Evolutionary conservation across 2,113 vertebrate species (phyloP), one percentile per base, ranked within the genome.

Genomic region (Hippocampus barbouri): DNA sequence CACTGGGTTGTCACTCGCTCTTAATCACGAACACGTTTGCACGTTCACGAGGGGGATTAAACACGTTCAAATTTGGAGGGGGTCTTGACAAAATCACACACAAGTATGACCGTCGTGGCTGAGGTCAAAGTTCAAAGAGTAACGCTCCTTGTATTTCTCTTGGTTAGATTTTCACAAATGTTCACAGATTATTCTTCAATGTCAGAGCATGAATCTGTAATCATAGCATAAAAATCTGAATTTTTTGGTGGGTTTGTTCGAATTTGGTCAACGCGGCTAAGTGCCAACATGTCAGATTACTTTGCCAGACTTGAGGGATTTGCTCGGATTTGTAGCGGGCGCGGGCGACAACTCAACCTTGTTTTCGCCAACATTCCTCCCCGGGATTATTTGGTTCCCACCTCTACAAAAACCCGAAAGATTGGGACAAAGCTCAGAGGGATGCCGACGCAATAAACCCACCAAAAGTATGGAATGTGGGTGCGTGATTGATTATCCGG

Each of bases 351-450:
- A 65, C 11, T n/a, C 21, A 43, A 43, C 38, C 62, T 65, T 65
- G 62, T 65, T 65, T 65, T 65, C 62, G 14, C 62, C 62, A 45
- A 65, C 62, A 65, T 65, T 65, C 62, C 61, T 75, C 20, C 66
- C 20, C 41, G 14, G 79, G 64, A 61, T 74, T 82, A 69, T 82
- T 70, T 83, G 74, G 72, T 67, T 76, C 79, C 77, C 1, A 23
- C 47, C 64, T 25, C 49, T 18, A 25, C 62, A 74, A 30, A 21
- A 72, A 47, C 65, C 68, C 57, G 14, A 66, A 65, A 77, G 67
- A 49, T 74, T 61, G 47, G 27, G 34, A 67, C 0, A 9, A 51
- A 8, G 62, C 23, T 73, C 14, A 41, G 59, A 64, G 20, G 15
- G 10, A 49, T 3, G 61, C 47, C 2, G 14, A 0, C 21, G 41